These are phyloP conservation scores for Telenomus remus DNA, from an alignment of 1,140 invertebrate species.

Conservation along the genomic window DNA sequence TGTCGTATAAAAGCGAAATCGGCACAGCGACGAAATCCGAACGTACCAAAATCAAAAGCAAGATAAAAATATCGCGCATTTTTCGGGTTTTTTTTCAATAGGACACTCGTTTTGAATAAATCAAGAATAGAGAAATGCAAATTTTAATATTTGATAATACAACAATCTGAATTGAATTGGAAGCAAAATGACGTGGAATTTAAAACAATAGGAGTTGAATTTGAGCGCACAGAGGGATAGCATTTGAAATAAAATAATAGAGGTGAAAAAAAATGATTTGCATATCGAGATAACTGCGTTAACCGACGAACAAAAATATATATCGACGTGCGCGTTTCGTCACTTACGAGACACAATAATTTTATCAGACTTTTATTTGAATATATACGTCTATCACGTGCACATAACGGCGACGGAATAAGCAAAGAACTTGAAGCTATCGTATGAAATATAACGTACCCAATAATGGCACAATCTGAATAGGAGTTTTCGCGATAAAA, in stretches of 20 bases:
- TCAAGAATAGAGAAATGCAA: too few species aligned
- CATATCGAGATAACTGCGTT: slow-evolving; percentile 1
- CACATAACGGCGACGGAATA: slow-evolving; percentile 24
- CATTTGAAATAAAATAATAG: too few species aligned
- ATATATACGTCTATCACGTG: slow-evolving; percentile 36
- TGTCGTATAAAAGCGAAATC: too few species aligned
- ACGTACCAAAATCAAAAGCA: too few species aligned
- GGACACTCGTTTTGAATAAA: background rate
- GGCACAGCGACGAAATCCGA: too few species aligned
- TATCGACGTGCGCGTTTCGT: background rate
- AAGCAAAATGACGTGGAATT: too few species aligned
- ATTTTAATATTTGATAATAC: too few species aligned
- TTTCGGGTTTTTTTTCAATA: background rate
- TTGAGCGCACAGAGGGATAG: too few species aligned
- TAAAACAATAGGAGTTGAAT: too few species aligned
- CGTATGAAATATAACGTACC: slow-evolving; percentile 52
- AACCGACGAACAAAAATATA: slow-evolving; percentile 3
- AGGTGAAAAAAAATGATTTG: too few species aligned
- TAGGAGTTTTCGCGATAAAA: slow-evolving; percentile 57
- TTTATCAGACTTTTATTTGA: slow-evolving; percentile 41
- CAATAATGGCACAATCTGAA: slow-evolving; percentile 57
- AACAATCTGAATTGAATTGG: too few species aligned
- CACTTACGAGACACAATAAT: slow-evolving; percentile 27
- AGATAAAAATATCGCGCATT: too few species aligned
- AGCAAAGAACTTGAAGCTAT: slow-evolving; percentile 46